Evolutionary conservation across 2,888 invertebrate genomes (phyloP).

Genomic region (Ditula angustiorana): DNA sequence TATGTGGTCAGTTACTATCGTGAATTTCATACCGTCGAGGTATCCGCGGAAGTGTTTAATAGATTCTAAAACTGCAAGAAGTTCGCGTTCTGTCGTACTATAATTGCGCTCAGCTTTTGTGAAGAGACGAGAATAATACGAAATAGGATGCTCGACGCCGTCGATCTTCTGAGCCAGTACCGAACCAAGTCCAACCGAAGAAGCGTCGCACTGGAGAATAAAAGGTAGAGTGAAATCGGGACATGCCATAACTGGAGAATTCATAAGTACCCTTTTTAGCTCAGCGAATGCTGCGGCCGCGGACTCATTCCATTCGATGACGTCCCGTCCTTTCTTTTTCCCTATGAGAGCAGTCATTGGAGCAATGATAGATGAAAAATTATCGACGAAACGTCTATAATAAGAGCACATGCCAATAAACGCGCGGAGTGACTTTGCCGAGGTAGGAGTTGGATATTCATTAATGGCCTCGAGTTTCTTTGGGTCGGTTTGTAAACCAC

Average conservation of each 20-base stretch:
- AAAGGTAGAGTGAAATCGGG: background rate
- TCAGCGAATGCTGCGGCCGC: background rate
- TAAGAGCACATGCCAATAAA: slow-evolving; percentile 1
- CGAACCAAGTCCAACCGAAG: background rate
- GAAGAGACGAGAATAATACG: background rate
- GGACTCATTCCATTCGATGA: background rate
- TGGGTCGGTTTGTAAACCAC: background rate
- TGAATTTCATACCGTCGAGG: background rate
- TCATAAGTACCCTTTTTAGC: background rate
- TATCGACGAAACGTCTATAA: background rate
- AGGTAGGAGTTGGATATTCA: slow-evolving; percentile 2
- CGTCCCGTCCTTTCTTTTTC: background rate
- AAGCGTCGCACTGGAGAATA: background rate
- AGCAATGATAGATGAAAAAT: slow-evolving; percentile 8
- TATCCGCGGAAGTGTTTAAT: background rate
- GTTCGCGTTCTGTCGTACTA: background rate
- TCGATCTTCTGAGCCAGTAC: background rate
- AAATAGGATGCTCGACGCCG: background rate
- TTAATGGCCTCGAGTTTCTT: slow-evolving; percentile 14
- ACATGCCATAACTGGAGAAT: background rate
- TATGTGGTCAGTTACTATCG: background rate
- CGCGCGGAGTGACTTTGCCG: background rate
- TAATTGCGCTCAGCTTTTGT: background rate
- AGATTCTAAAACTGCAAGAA: background rate
- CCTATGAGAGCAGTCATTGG: background rate